A percentile compares a stretch with the other conserved stretches of the same genome.
phyloP scores from a whole-genome alignment of 1,140 invertebrate genomes.

The Drosophila lacteicornis region DNA sequence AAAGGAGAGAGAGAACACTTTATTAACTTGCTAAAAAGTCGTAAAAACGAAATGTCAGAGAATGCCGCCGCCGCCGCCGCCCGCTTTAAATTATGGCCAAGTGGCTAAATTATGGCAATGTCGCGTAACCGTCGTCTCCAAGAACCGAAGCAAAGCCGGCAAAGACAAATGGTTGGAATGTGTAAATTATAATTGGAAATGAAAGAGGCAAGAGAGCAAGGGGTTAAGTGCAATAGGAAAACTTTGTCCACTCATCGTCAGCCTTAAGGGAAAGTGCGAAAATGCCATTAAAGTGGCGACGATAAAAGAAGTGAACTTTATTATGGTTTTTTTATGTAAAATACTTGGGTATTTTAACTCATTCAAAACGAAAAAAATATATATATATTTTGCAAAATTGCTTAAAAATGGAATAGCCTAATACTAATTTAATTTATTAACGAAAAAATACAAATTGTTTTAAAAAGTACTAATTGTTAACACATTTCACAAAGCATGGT shows the following conservation, averaged over 20 bases:
- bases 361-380: too few species aligned
- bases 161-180: slow-evolving; percentile 75
- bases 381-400: too few species aligned
- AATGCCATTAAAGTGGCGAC: background rate
- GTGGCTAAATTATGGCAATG: slow-evolving; percentile 80
- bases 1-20: slow-evolving; percentile 44
- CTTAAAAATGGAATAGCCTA: too few species aligned
- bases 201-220: slow-evolving; percentile 19
- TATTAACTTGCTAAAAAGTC: slow-evolving; percentile 66
- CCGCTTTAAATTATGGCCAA: slow-evolving; percentile 77
- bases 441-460: background rate
- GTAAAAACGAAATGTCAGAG: slow-evolving; percentile 57
- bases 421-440: background rate
- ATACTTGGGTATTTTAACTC: too few species aligned
- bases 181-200: slow-evolving; percentile 81
- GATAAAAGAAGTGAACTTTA: background rate
- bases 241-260: slow-evolving; percentile 34
- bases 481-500: background rate
- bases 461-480: background rate
- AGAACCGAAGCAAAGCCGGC: slow-evolving; percentile 31
- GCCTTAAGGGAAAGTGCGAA: slow-evolving; percentile 3
- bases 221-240: slow-evolving; percentile 25
- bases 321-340: slow-evolving; percentile 1
- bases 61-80: slow-evolving; percentile 10
- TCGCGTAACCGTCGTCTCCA: slow-evolving; percentile 56